phyloP scores from a whole-genome alignment of 2,888 invertebrate species.

The Caenorhabditis parvicauda region DNA sequence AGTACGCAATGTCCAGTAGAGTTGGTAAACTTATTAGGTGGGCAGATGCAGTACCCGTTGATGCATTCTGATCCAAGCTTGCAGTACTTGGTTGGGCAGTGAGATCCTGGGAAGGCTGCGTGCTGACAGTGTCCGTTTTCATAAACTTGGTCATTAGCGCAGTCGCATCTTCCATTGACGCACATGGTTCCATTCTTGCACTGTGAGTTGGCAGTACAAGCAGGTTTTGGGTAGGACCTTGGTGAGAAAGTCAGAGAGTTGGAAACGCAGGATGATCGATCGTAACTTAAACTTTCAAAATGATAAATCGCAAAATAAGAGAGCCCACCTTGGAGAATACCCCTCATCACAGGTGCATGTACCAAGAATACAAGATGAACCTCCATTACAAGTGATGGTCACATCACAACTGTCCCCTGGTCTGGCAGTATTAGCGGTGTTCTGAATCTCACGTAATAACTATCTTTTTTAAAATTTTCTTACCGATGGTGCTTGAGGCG shows the following conservation, averaged over 20 bases:
- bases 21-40: conserved; percentile 11
- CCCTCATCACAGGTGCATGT: conserved; percentile 58
- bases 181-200: conserved; percentile 34
- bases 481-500: conserved; percentile 10
- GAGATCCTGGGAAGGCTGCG: conserved; percentile 26
- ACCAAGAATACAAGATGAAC: conserved; percentile 53
- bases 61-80: conserved; percentile 38
- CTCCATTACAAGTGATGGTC: conserved; percentile 52
- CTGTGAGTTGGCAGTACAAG: conserved; percentile 27
- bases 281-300: conserved; percentile 17
- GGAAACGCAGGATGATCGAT: conserved; percentile 42
- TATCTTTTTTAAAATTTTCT: too few relatives aligned
- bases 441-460: not conserved
- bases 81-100: conserved; percentile 30
- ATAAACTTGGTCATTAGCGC: conserved; percentile 29
- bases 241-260: conserved; percentile 18
- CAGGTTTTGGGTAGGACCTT: conserved; percentile 33
- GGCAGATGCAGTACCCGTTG: conserved; percentile 40
- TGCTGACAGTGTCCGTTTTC: conserved; percentile 26
- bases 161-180: conserved; percentile 31
- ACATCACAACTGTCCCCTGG: conserved; percentile 55
- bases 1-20: conserved; percentile 17
- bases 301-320: not conserved
- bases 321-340: conserved; percentile 43
- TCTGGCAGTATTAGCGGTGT: conserved; percentile 34